Evolutionary conservation across 2,888 invertebrate species (phyloP).

Genomic region (Amphiduros pacificus): DNA sequence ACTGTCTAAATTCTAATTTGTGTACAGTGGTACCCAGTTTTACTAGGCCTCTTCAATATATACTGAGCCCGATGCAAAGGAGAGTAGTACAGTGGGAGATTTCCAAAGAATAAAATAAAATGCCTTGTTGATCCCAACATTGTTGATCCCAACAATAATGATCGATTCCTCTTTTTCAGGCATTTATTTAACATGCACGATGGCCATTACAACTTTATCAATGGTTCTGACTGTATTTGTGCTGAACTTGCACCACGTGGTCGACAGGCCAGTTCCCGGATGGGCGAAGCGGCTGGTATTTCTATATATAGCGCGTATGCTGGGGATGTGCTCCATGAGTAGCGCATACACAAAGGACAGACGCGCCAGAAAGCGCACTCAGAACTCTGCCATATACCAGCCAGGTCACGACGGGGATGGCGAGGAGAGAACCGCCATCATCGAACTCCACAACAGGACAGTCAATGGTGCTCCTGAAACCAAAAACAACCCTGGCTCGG

Average conservation of each 20-base stretch:
- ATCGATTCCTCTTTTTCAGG: constrained; percentile 23
- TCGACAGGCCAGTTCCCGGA: constrained; percentile 32
- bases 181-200: constrained; percentile 34
- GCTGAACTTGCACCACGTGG: constrained; percentile 32
- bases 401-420: not conserved
- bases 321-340: constrained; percentile 17
- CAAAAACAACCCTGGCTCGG: not conserved
- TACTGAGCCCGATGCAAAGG: too few relatives aligned
- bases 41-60: too few relatives aligned
- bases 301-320: constrained; percentile 20
- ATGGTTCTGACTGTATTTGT: constrained; percentile 36
- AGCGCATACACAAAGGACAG: constrained; percentile 1
- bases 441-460: constrained; percentile 9
- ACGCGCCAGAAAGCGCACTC: not conserved
- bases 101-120: too few relatives aligned
- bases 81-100: too few relatives aligned
- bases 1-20: too few relatives aligned
- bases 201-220: constrained; percentile 35
- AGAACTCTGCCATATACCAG: constrained; percentile 7
- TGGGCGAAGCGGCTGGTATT: constrained; percentile 23
- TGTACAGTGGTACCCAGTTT: too few relatives aligned
- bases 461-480: constrained; percentile 6
- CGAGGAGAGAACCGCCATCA: constrained; percentile 14
- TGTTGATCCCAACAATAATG: too few relatives aligned
- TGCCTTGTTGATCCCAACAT: too few relatives aligned